Evolutionary conservation across 30 jellyfish, hydroid and myxozoan genomes (phyloP).

Genomic region (Aurelia sp.): DNA sequence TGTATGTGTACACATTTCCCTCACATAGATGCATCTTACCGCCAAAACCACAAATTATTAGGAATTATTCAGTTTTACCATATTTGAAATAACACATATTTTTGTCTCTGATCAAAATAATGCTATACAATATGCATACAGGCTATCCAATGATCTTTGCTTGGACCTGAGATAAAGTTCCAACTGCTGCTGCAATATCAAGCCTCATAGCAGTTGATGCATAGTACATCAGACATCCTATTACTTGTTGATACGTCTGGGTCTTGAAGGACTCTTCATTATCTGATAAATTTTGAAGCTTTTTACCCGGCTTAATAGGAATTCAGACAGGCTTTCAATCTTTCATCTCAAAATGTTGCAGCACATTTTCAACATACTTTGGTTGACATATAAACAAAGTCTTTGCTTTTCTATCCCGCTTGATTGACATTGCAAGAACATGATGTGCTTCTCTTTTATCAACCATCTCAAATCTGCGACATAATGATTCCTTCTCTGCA

Average conservation of each 20-base stretch:
- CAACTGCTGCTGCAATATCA: slow-evolving; percentile 69
- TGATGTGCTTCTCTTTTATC: slow-evolving; percentile 35
- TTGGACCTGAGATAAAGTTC: slow-evolving; percentile 56
- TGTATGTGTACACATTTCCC: too few relatives aligned
- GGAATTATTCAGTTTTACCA: too few relatives aligned
- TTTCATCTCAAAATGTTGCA: slow-evolving; percentile 66
- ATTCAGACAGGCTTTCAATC: slow-evolving; percentile 67
- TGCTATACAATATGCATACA: slow-evolving; percentile 36
- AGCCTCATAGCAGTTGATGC: slow-evolving; percentile 65
- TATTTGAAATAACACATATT: too few relatives aligned
- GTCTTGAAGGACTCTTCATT: slow-evolving; percentile 51
- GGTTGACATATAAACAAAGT: slow-evolving; percentile 38
- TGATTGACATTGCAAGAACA: slow-evolving; percentile 29
- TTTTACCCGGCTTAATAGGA: slow-evolving; percentile 5
- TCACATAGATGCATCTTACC: too few relatives aligned
- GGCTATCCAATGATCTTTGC: slow-evolving; percentile 68
- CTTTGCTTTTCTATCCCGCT: slow-evolving; percentile 19
- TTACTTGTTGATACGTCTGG: slow-evolving; percentile 42
- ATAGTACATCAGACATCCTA: slow-evolving; percentile 53
- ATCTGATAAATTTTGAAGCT: slow-evolving; percentile 12
- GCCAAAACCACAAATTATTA: too few relatives aligned
- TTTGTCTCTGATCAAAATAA: too few relatives aligned
- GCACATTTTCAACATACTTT: slow-evolving; percentile 37
- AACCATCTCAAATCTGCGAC: slow-evolving; percentile 20
- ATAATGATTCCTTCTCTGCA: neutral